Percentiles rank a stretch among this genome's conserved stretches.
phyloP scores from a whole-genome alignment of 2,113 vertebrate species.

The Caloenas nicobarica region DNA sequence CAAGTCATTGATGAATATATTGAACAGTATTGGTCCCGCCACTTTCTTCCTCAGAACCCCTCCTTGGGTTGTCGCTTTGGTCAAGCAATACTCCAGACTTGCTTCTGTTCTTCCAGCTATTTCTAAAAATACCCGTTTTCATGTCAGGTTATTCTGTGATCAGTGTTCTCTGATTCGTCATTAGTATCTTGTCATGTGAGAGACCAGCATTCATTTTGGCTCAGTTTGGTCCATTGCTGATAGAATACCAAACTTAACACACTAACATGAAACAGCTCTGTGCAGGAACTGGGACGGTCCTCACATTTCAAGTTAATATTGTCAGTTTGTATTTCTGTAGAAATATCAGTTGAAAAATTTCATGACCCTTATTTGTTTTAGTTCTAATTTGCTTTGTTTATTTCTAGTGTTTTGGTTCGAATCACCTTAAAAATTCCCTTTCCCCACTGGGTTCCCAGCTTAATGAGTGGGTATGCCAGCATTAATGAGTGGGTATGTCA shows the following conservation, averaged over 20 bases:
- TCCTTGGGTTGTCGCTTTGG: not conserved
- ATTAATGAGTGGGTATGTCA: not conserved
- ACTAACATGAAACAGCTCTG: not conserved
- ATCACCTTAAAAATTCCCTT: not conserved
- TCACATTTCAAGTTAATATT: not conserved
- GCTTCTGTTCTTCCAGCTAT: not conserved
- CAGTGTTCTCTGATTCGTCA: not conserved
- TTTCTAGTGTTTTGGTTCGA: not conserved
- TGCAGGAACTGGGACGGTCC: not conserved
- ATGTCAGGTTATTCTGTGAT: not conserved
- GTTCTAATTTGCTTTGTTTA: not conserved
- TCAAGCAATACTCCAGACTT: not conserved
- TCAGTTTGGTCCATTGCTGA: not conserved
- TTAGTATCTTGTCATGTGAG: not conserved
- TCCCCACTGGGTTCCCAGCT: not conserved
- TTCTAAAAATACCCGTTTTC: not conserved
- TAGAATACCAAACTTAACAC: not conserved
- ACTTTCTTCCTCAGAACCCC: not conserved
- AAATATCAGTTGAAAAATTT: not conserved
- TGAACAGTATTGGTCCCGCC: too few relatives aligned
- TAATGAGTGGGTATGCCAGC: not conserved
- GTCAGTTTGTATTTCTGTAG: not conserved
- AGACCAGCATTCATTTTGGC: not conserved
- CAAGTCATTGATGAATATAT: too few relatives aligned
- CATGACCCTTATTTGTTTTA: not conserved